Evolutionary conservation across 2,113 vertebrate genomes (phyloP), one percentile per base, ranked within the genome.

Genomic region (Bos indicus): DNA sequence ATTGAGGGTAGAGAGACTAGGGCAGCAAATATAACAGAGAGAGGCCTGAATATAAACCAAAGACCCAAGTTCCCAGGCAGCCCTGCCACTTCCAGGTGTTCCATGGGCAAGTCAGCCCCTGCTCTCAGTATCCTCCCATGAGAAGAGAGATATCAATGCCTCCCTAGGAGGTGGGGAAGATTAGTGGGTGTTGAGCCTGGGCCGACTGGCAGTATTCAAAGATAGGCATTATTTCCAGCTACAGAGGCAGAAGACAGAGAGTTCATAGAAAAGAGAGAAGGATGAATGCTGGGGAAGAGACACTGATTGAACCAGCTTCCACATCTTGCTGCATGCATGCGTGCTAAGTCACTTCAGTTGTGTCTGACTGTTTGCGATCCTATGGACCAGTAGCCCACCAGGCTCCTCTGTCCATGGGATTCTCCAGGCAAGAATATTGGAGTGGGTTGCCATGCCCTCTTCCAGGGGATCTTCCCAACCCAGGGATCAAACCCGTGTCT

Each of bases 401-500:
- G 71, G 71, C 21, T 74, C 21, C 23, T 43, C 36, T 77, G 23
- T 77, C 71, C 21, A 7, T 43, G 71, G 71, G 71, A 6, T 77
- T 77, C 36, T 43, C 36, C 12, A 77, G 6, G 21, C 36, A 77
- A 43, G 36, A 74, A 43, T 77, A 40, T 7, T 77, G 71, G 71
- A 77, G 36, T 43, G 71, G 10, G 71, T 43, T 43, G 23, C 23
- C 71, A 74, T 43, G 71, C 21, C 71, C 71, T 43, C 71, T 43
- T 43, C 21, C 71, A 77, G 11, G 21, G 71, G 36, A 77, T 77
- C 71, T 43, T 77, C 71, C 71, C 3, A 12, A 43, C 36, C 23
- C 36, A 43, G 71, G 36, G 36, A 77, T 77, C 1, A 0, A 40
- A 77, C 21, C 36, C 11, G 0, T 3, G 0, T 77, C 71, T 43